Evolutionary conservation across 1,140 invertebrate species (phyloP), one percentile per base, ranked within the genome.

Genomic region (Colletes latitarsis): DNA sequence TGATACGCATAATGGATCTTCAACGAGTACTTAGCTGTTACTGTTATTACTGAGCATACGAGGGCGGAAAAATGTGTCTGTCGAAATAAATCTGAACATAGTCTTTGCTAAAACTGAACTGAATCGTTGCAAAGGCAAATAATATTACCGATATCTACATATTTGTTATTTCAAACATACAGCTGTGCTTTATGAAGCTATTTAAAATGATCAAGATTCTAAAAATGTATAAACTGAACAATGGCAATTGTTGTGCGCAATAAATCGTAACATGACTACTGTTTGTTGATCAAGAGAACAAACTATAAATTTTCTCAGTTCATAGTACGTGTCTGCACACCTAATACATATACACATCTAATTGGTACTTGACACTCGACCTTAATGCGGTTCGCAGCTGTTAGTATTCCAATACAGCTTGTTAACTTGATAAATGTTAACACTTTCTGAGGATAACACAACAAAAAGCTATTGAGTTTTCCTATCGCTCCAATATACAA

Each of bases 281-380:
- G 30, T 17, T 41, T 1, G 14, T 17, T 15, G 60, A 63, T 63
- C 39, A 41, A 63, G 41, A 55, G 17, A 19, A 21, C 5, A 58
- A 57, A 17, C 53, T 19, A 14, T 41, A 12, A 43, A 3, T 12
- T 6, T n/a, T 66, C 43, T 46, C 15, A 15, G 3, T 46, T 41
- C 39, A 46, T 12, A 5, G 41, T 8, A 66, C 53, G 6, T 41
- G 1, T 57, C 17, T 55, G 39, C 17, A n/a, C 52, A 41, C 9
- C 30, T 70, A 73, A 8, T 73, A 39, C 49, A 21, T 39, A 8
- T 30, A 55, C 39, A 15, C 43, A 15, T 10, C 12, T 79, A 73
- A 79, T 73, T 79, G 60, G 19, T 79, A 79, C 63, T 79, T 79
- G 69, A 73, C 77, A 73, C 39, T 17, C 15, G 60, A 73, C 70